A percentile compares a stretch with the other conserved stretches of the same genome.
phyloP scores from a whole-genome alignment of 2,888 invertebrate genomes.

The Caenorhabditis sp. region DNA sequence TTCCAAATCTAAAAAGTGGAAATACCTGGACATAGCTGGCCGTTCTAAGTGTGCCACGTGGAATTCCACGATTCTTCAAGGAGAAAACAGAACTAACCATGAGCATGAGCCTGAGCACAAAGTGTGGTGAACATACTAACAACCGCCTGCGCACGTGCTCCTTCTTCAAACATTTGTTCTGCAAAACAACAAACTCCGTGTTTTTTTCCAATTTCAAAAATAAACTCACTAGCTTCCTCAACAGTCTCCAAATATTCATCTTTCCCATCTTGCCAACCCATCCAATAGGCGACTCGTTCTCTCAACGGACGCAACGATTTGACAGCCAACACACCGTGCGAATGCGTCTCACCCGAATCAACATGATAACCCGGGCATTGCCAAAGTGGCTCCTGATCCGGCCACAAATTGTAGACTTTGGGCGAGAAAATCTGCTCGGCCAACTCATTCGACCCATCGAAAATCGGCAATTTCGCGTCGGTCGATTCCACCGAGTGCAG shows the following conservation, averaged over 20 bases:
- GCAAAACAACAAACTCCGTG: neutral
- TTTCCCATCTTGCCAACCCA: slow-evolving; percentile 26
- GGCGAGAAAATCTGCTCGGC: slow-evolving; percentile 59
- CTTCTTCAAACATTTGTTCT: slow-evolving; percentile 46
- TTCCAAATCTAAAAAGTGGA: no score
- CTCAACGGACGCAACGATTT: slow-evolving; percentile 58
- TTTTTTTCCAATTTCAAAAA: neutral
- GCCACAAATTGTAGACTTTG: slow-evolving; percentile 62
- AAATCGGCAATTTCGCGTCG: slow-evolving; percentile 21
- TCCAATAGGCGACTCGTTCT: slow-evolving; percentile 51
- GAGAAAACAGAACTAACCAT: no score
- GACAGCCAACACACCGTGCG: slow-evolving; percentile 53
- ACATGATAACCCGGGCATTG: slow-evolving; percentile 69
- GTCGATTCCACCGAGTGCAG: slow-evolving; percentile 36
- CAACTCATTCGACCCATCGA: slow-evolving; percentile 10
- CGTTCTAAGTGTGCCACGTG: no score
- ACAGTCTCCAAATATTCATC: slow-evolving; percentile 9
- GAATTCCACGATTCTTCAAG: no score
- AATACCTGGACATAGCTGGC: no score
- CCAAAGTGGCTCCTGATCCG: slow-evolving; percentile 65
- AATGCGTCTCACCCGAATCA: slow-evolving; percentile 61
- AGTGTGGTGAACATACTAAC: slow-evolving; percentile 65
- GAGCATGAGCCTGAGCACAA: slow-evolving; percentile 67
- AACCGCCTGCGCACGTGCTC: slow-evolving; percentile 56
- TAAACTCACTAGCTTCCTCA: slow-evolving; percentile 43